Base-by-base conservation (phyloP, 2,797 vertebrate species). In the Sarcoramphus papa region DNA sequence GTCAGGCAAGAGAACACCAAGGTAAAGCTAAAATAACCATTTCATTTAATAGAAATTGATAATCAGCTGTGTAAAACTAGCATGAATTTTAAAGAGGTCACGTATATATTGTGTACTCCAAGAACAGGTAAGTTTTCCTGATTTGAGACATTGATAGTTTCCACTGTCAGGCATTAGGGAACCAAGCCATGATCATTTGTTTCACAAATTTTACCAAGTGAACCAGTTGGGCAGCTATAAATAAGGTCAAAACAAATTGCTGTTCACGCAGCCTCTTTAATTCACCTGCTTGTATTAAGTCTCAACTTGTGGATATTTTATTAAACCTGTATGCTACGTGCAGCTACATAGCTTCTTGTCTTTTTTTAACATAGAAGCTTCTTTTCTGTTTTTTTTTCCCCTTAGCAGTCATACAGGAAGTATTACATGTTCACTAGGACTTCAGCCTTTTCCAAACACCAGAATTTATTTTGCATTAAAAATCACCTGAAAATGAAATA, bases 1-100 rank as follows among this genome's bases (percentile, higher is more conserved):
- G 77, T 99, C 99, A 27, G 99, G 99, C 94, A 99, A 99, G 98
- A 99, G 99, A 97, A 98, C 98, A 9, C 98, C 98, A 90, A 99
- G 99, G 99, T 99, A 98, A 99, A 98, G 70, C 82, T 82, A 27
- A 70, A 92, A 51, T 51, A 77, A 92, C 23, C 7, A 7, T 94
- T 95, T 90, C 28, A 20, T 93, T 83, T 91, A 40, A 93, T 78
- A 85, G 45, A 76, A 70, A 48, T 47, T 81, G 10, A 12, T 93
- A 51, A 64, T 72, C 54, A 43, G 30, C 45, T 77, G 24, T 95
- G 67, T 94, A 70, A 91, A 95, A 62, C 56, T 83, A 67, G 47
- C 47, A 59, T 67, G 79, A 75, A n/a, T 95, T 91, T 87, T 88
- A 50, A 84, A 95, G 48, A 85, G 72, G 25, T 82, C 2, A 0